phyloP scores from a whole-genome alignment of 1,140 invertebrate genomes.

The Halesus radiatus region DNA sequence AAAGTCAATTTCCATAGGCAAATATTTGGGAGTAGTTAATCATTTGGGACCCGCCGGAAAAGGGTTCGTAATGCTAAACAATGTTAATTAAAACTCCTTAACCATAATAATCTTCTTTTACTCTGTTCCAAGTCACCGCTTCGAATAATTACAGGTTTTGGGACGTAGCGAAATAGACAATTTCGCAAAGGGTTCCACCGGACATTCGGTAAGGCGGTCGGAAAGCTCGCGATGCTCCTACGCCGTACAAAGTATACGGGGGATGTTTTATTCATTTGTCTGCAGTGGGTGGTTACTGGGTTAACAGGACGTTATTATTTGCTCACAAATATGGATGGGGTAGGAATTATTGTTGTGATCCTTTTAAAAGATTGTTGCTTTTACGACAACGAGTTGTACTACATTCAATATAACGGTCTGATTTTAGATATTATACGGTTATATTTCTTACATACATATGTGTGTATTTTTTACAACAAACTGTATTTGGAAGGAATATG shows the following conservation, averaged over 20 bases:
- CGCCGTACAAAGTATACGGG: background rate
- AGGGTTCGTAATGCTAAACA: background rate
- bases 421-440: no score
- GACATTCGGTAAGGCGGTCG: background rate
- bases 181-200: constrained; percentile 7
- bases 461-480: no score
- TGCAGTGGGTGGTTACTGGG: constrained; percentile 11
- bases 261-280: constrained; percentile 25
- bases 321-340: background rate
- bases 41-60: background rate
- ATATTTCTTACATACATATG: no score
- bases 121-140: constrained; percentile 16
- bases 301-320: background rate
- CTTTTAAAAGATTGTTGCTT: background rate
- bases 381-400: background rate
- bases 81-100: constrained; percentile 2
- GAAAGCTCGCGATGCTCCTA: background rate
- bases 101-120: constrained; percentile 26
- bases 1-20: background rate
- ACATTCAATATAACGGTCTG: background rate
- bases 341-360: background rate
- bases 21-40: background rate
- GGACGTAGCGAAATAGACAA: constrained; percentile 16
- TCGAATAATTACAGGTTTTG: constrained; percentile 19
- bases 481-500: no score